Base-by-base conservation (phyloP, 2,113 vertebrate genomes). In the Cinclus mexicanus region DNA sequence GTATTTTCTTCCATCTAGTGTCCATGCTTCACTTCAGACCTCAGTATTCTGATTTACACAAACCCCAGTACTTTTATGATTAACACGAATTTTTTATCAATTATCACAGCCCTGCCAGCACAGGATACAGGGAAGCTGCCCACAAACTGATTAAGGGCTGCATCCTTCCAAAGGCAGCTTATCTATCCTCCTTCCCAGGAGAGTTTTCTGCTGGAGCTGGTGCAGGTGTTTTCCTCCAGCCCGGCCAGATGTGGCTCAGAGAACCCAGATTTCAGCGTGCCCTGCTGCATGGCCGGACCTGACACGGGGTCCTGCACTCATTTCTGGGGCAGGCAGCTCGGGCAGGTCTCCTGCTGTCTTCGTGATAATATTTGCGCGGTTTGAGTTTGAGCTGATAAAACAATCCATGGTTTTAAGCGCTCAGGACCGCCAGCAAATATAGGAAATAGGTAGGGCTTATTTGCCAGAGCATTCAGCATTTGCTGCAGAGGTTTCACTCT, bases 221-320 rank as follows among this genome's bases (percentile, higher is more conserved):
- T 33, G 42, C 57, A 55, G 76, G 17, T 4, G 3, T 12, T 49
- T 21, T 61, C 23, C 65, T 50, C 14, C 80, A 53, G 53, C 44
- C 4, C 29, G 42, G 78, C 1, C 5, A 75, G 81, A 29, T 65
- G 65, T 42, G 74, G 33, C 37, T 42, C 39, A 17, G 72, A 81
- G 24, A 53, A 74, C 24, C 0, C 63, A 41, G 10, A 39, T 72
- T 50, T 75, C 50, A 28, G 19, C 2, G 31, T 72, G 39, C 12
- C 24, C 4, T 67, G 35, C 39, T 33, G 6, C 75, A 2, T 0
- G 33, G 21, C 22, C 0, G 8, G 25, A 26, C 23, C 67, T 39
- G 21, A 46, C 42, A n/a, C 0, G 1, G 42, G 0, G 1, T 28
- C 50, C 33, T 21, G 10, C 46, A 2, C 19, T 35, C 7, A 17